Percentiles rank a stretch among this genome's conserved stretches.
These are phyloP conservation scores for Peromyscus aztecus DNA, from an alignment of 2,797 vertebrate species.

Conservation along the genomic window DNA sequence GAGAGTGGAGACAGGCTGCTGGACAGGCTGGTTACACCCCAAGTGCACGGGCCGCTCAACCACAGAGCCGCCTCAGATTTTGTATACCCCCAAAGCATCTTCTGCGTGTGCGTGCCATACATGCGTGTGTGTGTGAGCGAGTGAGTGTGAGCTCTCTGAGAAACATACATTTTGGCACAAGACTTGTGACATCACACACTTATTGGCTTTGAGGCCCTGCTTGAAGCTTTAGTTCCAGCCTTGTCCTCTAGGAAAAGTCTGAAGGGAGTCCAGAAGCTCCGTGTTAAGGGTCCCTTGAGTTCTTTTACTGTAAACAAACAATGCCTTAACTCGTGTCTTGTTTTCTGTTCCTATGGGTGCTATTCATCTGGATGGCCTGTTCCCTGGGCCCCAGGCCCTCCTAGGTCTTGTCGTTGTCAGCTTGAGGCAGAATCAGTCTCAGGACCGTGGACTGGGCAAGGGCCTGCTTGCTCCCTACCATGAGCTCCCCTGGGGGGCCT, in stretches of 20 bases:
- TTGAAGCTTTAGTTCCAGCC: constrained; percentile 66
- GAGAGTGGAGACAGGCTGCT: constrained; percentile 82
- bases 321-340: constrained; percentile 83
- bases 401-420: constrained; percentile 61
- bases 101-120: constrained; percentile 48
- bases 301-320: constrained; percentile 81
- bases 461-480: constrained; percentile 64
- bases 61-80: constrained; percentile 88
- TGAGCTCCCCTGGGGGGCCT: background rate
- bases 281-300: constrained; percentile 78
- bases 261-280: constrained; percentile 72
- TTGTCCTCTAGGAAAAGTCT: constrained; percentile 63
- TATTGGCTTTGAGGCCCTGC: constrained; percentile 76
- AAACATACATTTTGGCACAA: constrained; percentile 90
- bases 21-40: constrained; percentile 87
- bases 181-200: constrained; percentile 72
- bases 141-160: constrained; percentile 85
- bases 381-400: constrained; percentile 44
- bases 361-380: constrained; percentile 79
- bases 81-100: constrained; percentile 83
- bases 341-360: constrained; percentile 83
- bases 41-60: constrained; percentile 86
- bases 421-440: constrained; percentile 29
- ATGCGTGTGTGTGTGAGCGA: background rate
- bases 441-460: constrained; percentile 29